Evolutionary conservation across 2,888 invertebrate genomes (phyloP), one percentile per base, ranked within the genome.

Genomic region (Operophtera brumata): DNA sequence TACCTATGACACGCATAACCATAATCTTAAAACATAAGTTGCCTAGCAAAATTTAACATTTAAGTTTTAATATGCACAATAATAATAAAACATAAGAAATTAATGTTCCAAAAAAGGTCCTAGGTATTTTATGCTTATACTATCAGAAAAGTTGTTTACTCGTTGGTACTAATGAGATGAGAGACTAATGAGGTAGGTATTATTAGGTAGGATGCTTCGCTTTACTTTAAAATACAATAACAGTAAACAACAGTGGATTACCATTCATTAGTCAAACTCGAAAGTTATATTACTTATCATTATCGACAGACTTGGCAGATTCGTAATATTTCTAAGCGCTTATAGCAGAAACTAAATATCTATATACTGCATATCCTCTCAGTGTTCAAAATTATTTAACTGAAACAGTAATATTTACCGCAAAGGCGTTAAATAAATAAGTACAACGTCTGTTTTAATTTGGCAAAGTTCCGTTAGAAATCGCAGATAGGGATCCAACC

Each of bases 401-500:
- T 45, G 11, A 59, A 54, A 55, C 44, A 54, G 55, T 55, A 54
- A 57, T 57, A 61, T 46, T 45, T 7, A 35, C 41, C 45, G 45
- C 49, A 54, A 59, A 51, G 28, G 56, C 45, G 49, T 57, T 46
- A 47, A 12, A 52, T 44, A 53, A 58, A 55, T 53, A 20, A 20
- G 20, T 20, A 55, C 42, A 39, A 40, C 11, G 34, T 39, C 42
- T 40, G 47, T 47, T 41, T 49, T 34, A 53, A 48, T 54, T 56
- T 48, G 39, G 43, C 12, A 30, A 41, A 50, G 59, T 63, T 48
- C 68, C 69, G 69, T 69, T 69, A 69, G 54, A 47, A 52, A 43
- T 26, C 59, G 58, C 67, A 67, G 69, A 66, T 69, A 69, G 64
- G 47, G 44, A 12, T 53, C 53, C 62, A 69, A 67, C 67, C 69